Evolutionary conservation across 1,140 invertebrate species (phyloP), one percentile per base, ranked within the genome.

Genomic region (Bombus balteatus): DNA sequence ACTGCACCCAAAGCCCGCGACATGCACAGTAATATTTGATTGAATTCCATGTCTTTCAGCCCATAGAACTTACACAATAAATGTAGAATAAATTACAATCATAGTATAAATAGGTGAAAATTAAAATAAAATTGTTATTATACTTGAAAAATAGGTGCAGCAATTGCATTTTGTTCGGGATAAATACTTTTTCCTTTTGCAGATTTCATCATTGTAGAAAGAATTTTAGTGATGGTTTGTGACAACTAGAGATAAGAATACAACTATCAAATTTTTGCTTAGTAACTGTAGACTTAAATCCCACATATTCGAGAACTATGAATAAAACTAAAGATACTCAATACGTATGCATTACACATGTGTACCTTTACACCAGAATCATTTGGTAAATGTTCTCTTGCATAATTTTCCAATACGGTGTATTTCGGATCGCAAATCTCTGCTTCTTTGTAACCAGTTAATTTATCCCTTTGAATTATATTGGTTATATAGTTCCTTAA

Each of bases 21-120:
- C 91, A 93, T 92, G 8, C 90, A 93, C n/a, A 93, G 39, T 32
- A 94, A 65, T 25, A 90, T 81, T 78, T 94, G 92, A 90, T 94
- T 94, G 74, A 93, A 92, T 62, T 85, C 83, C 93, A 94, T 94
- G 59, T 94, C 89, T 66, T 78, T 83, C 39, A 94, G 62, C 15
- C 93, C 93, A 22, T 92, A 92, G 78, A 84, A 91, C 93, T 94
- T 47, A 43, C 43, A 59, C 28, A 66, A 62, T 39, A 47, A 71
- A 65, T 43, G 18, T 15, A 28, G 18, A 32, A 53, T 18, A n/a
- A 34, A 25, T 53, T n/a, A 39, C 15, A 34, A 37, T 78, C n/a
- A 32, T n/a, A 18, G 0, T 43, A 66, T 77, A 59, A 74, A 68
- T 28, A 13, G 28, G 32, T 18, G 34, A 32, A 22, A 9, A n/a